Evolutionary conservation across 2,113 vertebrate genomes (phyloP), one percentile per base, ranked within the genome.

Genomic region (Drymodes brunneopygia): DNA sequence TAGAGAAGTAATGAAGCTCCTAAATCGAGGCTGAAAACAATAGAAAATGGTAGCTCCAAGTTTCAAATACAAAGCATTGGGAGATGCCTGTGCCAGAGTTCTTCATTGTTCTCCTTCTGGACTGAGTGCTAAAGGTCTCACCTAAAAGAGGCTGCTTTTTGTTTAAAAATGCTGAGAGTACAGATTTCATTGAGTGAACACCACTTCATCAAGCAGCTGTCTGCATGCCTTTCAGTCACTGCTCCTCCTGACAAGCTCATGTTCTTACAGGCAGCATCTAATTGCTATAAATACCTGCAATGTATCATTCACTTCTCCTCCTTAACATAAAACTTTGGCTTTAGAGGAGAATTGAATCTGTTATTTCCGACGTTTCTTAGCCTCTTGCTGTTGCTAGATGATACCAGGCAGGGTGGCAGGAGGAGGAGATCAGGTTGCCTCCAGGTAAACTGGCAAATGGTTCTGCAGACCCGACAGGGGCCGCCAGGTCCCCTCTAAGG

Each of bases 381-480:
- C 58, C 82, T 90, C 72, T 48, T 5, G 1, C 65, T 80, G 48
- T 35, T 2, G 56, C 86, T 90, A 91, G 80, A 78, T 48, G 86
- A 94, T 77, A 78, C 75, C 56, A 66, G 83, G 60, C 27, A 78
- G 75, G 60, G 75, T 94, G 94, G 56, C 67, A 92, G 74, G 27
- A 70, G 72, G 24, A 94, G 80, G 47, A 81, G 94, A 94, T 94
- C 90, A 72, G 80, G 45, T 88, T 97, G 82, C 79, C 74, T 58
- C 44, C 85, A 93, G 44, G 75, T 93, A 90, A 96, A 56, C 35
- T 78, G 86, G 67, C 56, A 94, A 95, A 81, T 83, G 23, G 4
- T 71, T 56, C 72, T 42, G 44, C 2, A 15, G 62, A 70, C 67
- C 47, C 2, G 0, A 21, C 0, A 61, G 60, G 83, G 89, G 82